Conservation (phyloP, 2,888 invertebrate genomes). For the Nephrotoma guestfalica region DNA sequence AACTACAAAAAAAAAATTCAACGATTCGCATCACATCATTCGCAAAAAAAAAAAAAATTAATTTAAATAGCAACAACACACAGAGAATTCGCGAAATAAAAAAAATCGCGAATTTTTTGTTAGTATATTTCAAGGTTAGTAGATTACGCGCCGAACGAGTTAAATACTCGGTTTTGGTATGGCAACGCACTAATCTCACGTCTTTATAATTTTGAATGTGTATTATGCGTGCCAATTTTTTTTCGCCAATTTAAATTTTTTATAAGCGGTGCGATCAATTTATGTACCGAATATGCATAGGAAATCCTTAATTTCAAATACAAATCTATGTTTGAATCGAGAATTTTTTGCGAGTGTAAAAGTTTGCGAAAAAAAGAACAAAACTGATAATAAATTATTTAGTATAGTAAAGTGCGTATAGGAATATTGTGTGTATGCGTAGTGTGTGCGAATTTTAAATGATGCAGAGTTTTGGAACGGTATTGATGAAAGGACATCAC, state of each 20-base stretch:
- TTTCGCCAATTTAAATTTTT: background rate
- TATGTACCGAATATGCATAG: background rate
- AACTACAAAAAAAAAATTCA: background rate
- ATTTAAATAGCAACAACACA: background rate
- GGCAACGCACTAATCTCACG: background rate
- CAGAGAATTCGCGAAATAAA: background rate
- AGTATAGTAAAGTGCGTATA: background rate
- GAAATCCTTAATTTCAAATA: background rate
- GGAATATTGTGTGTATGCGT: background rate
- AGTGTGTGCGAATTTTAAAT: background rate
- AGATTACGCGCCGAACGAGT: background rate
- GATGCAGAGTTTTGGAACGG: background rate
- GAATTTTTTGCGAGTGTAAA: background rate
- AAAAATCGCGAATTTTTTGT: background rate
- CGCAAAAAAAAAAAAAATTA: background rate
- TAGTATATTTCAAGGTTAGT: background rate
- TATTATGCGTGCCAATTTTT: background rate
- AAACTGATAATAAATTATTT: background rate
- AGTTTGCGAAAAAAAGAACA: background rate
- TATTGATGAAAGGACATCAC: too few relatives aligned
- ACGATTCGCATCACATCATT: conserved; percentile 3
- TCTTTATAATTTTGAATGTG: background rate
- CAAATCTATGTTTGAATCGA: background rate
- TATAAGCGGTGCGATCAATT: too few relatives aligned
- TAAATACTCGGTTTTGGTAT: background rate